A percentile compares a stretch with the other conserved stretches of the same genome.
Conservation (phyloP, 2,888 invertebrate species). For the Lycophotia porphyrea region DNA sequence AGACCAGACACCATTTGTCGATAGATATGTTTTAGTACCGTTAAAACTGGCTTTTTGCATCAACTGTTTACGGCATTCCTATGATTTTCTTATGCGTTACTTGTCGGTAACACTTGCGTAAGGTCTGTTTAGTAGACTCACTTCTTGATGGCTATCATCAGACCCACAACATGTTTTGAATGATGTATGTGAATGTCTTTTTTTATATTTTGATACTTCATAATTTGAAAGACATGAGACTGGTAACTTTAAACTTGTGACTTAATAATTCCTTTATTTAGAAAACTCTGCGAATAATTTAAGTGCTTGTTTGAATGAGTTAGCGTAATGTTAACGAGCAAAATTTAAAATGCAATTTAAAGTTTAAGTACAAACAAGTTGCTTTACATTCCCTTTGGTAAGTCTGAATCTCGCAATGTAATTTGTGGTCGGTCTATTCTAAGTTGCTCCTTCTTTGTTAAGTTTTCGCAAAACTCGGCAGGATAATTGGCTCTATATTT, state of each 20-base stretch:
- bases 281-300: constrained; percentile 69
- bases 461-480: constrained; percentile 74
- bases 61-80: constrained; percentile 75
- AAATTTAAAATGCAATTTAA: constrained; percentile 89
- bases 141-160: constrained; percentile 63
- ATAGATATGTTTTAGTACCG: constrained; percentile 85
- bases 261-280: constrained; percentile 56
- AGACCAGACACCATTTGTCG: constrained; percentile 83
- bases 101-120: constrained; percentile 72
- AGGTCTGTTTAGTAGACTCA: constrained; percentile 55
- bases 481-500: constrained; percentile 75
- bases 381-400: constrained; percentile 86
- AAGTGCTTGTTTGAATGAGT: constrained; percentile 70
- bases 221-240: constrained; percentile 34
- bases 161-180: constrained; percentile 52
- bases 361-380: constrained; percentile 84
- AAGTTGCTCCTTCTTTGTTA: constrained; percentile 79
- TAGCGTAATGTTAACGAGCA: constrained; percentile 81
- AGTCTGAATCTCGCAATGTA: constrained; percentile 81
- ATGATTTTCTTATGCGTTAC: constrained; percentile 70
- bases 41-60: constrained; percentile 84
- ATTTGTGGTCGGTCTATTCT: constrained; percentile 81
- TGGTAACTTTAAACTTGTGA: constrained; percentile 23
- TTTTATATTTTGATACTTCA: constrained; percentile 32
- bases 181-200: constrained; percentile 44